phyloP scores from a whole-genome alignment of 2,797 vertebrate species.

The Cephalopachus bancanus region DNA sequence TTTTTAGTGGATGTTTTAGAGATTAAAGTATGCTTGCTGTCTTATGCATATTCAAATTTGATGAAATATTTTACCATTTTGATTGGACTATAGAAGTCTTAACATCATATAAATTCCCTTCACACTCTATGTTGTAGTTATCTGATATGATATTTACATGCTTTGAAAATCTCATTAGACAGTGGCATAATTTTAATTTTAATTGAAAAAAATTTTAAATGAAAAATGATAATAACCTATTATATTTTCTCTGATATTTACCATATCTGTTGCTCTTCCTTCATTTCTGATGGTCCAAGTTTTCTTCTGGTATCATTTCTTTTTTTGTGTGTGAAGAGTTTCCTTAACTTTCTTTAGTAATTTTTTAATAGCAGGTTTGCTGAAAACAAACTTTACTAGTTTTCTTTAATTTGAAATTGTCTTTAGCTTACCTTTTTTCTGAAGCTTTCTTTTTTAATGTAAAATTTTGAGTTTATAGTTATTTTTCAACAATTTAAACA shows the following conservation, averaged over 20 bases:
- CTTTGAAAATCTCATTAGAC: neutral
- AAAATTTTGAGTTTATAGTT: neutral
- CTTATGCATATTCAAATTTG: neutral
- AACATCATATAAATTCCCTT: neutral
- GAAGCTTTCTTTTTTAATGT: neutral
- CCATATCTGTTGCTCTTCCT: neutral
- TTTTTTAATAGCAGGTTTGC: neutral
- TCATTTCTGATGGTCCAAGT: neutral
- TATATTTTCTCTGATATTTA: neutral
- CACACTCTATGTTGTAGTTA: neutral
- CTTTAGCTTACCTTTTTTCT: neutral
- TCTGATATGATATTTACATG: neutral
- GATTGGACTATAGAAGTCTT: neutral
- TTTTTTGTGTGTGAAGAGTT: neutral
- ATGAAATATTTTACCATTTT: neutral
- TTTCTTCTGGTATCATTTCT: neutral
- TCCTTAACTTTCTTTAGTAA: neutral
- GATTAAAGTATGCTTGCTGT: neutral
- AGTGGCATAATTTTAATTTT: neutral
- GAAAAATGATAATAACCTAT: neutral
- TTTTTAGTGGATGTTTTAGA: no score
- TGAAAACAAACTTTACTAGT: neutral
- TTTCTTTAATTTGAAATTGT: neutral
- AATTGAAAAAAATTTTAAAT: neutral
- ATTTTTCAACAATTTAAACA: neutral